These are phyloP conservation scores for Colinus virginianus DNA, from an alignment of 2,113 vertebrate species.

Conservation along the genomic window DNA sequence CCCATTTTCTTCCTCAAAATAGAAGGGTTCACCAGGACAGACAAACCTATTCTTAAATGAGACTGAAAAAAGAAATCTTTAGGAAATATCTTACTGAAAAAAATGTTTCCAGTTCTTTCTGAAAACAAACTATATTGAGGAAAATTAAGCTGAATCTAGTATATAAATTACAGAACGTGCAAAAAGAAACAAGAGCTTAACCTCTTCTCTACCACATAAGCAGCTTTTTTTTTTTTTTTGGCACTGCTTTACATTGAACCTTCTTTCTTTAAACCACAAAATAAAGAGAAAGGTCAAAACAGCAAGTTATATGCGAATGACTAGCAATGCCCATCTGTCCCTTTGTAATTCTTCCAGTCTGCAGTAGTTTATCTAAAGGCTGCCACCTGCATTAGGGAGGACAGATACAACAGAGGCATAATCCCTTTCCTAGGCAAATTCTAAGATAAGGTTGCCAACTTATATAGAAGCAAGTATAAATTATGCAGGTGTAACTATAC, in stretches of 20 bases:
- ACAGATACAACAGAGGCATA: rapidly evolving
- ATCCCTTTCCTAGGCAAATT: neutral
- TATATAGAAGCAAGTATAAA: neutral
- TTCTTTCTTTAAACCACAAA: neutral
- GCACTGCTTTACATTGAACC: neutral
- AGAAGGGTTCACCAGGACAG: neutral
- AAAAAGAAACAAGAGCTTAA: neutral
- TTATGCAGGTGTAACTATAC: neutral
- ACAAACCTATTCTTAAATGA: neutral
- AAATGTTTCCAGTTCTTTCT: neutral
- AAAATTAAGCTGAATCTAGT: neutral
- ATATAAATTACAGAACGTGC: neutral
- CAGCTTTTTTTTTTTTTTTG: neutral
- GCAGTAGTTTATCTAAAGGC: rapidly evolving
- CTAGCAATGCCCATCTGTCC: neutral
- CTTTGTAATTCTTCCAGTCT: neutral
- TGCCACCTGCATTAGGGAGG: neutral
- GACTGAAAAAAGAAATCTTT: neutral
- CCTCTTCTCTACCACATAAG: neutral
- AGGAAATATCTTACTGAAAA: neutral
- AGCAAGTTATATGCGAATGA: neutral
- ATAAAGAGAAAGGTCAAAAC: neutral
- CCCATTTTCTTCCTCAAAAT: neutral
- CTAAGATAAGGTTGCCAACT: neutral
- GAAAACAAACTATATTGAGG: neutral